Conservation (phyloP, 2,888 invertebrate species). For the Adelognathus sp. region DNA sequence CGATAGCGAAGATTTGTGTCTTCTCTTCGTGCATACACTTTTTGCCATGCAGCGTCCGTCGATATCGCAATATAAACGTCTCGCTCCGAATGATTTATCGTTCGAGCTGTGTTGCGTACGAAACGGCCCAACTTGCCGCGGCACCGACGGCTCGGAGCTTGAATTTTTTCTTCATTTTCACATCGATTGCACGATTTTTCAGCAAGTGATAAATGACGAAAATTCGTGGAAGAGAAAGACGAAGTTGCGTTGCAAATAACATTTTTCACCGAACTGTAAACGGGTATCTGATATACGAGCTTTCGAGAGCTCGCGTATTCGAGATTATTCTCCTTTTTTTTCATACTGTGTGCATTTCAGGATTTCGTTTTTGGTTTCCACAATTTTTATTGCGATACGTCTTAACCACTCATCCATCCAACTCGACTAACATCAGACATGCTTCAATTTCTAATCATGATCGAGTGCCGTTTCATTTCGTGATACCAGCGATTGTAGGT, state of each 20-base stretch:
- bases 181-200: slow-evolving; percentile 39
- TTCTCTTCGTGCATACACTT: background rate
- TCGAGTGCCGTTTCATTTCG: slow-evolving; percentile 40
- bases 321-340: slow-evolving; percentile 34
- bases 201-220: slow-evolving; percentile 16
- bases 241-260: background rate
- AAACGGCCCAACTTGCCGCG: background rate
- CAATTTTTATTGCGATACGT: slow-evolving; percentile 59
- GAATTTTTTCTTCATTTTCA: background rate
- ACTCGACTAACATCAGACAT: slow-evolving; percentile 75
- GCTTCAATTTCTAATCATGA: slow-evolving; percentile 46
- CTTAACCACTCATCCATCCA: slow-evolving; percentile 81
- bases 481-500: slow-evolving; percentile 67
- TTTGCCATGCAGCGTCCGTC: background rate
- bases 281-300: slow-evolving; percentile 75
- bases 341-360: slow-evolving; percentile 31
- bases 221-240: background rate
- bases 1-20: background rate
- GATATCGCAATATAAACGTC: background rate
- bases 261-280: slow-evolving; percentile 49
- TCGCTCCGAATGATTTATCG: background rate
- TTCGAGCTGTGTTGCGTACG: background rate
- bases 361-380: slow-evolving; percentile 43
- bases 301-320: slow-evolving; percentile 29
- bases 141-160: background rate